phyloP scores from a whole-genome alignment of 2,888 invertebrate genomes.

The Drymonia ruficornis region DNA sequence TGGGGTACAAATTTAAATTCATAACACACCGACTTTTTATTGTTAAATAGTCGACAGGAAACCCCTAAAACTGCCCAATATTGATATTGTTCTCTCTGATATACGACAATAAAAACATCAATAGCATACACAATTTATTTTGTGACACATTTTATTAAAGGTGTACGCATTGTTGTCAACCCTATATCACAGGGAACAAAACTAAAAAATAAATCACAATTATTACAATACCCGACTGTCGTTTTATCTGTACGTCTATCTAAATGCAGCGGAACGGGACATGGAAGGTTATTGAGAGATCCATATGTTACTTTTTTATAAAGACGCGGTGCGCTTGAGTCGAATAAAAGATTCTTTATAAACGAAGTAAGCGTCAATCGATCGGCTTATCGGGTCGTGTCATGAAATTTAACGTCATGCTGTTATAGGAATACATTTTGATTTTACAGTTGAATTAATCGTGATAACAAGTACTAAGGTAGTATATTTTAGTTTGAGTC shows the following conservation, averaged over 20 bases:
- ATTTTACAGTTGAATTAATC: constrained; percentile 11
- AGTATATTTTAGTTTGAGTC: not conserved
- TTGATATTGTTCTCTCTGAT: not conserved
- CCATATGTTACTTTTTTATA: constrained; percentile 53
- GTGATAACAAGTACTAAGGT: not conserved
- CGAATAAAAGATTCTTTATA: constrained; percentile 40
- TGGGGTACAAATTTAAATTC: too few species aligned
- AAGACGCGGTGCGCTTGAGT: constrained; percentile 32
- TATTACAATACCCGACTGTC: constrained; percentile 70
- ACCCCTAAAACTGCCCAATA: not conserved
- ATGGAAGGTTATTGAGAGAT: constrained; percentile 62
- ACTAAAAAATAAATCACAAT: constrained; percentile 65
- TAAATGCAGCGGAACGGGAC: constrained; percentile 66
- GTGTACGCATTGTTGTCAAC: constrained; percentile 15
- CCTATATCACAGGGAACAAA: constrained; percentile 32
- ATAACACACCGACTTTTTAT: not conserved
- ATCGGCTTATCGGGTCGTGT: constrained; percentile 29
- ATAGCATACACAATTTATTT: not conserved
- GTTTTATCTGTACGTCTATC: constrained; percentile 69
- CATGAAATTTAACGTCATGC: constrained; percentile 27
- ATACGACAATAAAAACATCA: constrained; percentile 1
- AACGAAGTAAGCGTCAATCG: constrained; percentile 44
- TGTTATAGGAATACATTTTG: constrained; percentile 24
- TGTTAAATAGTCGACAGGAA: not conserved
- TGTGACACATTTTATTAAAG: not conserved